Conservation (phyloP, 2,888 invertebrate species). For the Thymelicus lineola region DNA sequence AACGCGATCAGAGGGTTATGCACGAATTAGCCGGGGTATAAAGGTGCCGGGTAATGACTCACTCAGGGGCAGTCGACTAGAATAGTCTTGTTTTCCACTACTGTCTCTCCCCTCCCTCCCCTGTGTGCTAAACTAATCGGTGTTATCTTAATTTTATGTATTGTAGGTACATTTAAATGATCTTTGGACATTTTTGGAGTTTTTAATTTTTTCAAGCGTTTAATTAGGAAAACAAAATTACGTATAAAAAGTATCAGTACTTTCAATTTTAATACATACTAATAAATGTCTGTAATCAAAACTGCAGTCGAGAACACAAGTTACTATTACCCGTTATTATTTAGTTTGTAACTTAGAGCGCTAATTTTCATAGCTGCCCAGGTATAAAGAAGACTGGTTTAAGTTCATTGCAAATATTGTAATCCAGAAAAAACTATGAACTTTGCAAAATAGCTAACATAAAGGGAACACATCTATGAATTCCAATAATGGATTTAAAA, state of each 20-base stretch:
- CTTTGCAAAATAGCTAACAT: constrained; percentile 4
- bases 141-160: constrained; percentile 27
- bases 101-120: background rate
- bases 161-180: background rate
- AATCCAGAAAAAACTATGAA: background rate
- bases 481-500: constrained; percentile 49
- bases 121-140: constrained; percentile 8
- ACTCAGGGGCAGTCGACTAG: constrained; percentile 64
- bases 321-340: too few species aligned
- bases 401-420: background rate
- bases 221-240: too few species aligned
- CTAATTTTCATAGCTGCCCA: too few species aligned
- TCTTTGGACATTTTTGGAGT: background rate
- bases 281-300: too few species aligned
- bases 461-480: constrained; percentile 45
- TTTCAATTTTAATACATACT: too few species aligned
- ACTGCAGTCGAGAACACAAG: too few species aligned
- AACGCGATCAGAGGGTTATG: constrained; percentile 74
- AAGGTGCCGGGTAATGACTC: constrained; percentile 78
- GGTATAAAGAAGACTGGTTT: too few species aligned
- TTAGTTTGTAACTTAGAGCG: too few species aligned
- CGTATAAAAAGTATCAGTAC: too few species aligned
- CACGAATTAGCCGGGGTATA: constrained; percentile 71
- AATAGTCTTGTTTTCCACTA: constrained; percentile 36
- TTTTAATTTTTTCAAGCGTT: too few species aligned